Evolutionary conservation across 1,140 invertebrate genomes (phyloP), one percentile per base, ranked within the genome.

Genomic region (Drosophila micromelanica): DNA sequence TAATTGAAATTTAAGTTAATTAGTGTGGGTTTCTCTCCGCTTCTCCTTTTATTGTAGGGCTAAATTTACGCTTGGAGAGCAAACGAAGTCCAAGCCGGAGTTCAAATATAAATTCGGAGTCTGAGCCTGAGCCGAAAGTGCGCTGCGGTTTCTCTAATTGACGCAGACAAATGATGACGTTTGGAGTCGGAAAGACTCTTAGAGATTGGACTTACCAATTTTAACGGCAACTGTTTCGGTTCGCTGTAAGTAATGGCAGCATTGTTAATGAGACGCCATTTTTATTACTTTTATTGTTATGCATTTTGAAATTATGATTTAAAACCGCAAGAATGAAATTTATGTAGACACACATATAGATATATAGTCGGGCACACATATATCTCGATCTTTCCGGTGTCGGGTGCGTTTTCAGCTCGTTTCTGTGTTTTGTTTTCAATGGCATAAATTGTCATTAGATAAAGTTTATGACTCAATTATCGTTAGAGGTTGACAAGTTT

Each of bases 391-490:
- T 59, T 68, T 61, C 56, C 64, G 71, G 55, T 60, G 56, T 70
- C 55, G 71, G 55, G 52, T 52, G 45, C 46, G 63, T 59, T 55
- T 38, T 40, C 35, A 40, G 52, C 20, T 55, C 17, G 52, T 55
- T 55, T 62, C 38, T 71, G 30, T 75, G 56, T 73, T 70, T 85
- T 78, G 60, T 80, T 78, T 78, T 78, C 62, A 89, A 79, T 89
- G 76, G 73, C 76, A 90, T 84, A 87, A 87, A 87, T 80, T 80
- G 84, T 90, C 76, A 90, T 89, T 89, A 89, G 80, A 85, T 80
- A 84, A 90, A 90, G 84, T 89, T 89, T 87, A 87, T 87, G 85
- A 87, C 85, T 89, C 80, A 84, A 87, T 87, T 90, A 87, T 84
- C 62, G 79, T 87, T 80, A 64, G 84, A 86, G 84, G 76, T 69